A percentile compares a stretch with the other conserved stretches of the same genome.
These are phyloP conservation scores for Dioctria linearis DNA, from an alignment of 2,888 invertebrate species.

Conservation along the genomic window DNA sequence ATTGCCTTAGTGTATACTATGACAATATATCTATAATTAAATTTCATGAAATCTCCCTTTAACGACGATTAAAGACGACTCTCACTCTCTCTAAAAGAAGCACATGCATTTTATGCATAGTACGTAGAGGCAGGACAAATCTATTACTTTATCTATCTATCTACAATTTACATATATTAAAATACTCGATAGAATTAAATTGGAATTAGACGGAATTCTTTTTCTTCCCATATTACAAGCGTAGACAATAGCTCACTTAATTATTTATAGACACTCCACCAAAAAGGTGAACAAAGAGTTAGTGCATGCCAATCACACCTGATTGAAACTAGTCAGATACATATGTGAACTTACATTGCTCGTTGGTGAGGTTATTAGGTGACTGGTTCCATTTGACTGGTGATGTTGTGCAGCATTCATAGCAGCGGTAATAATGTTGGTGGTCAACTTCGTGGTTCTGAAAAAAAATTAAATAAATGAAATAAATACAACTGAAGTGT, in stretches of 20 bases:
- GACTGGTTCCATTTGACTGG: conserved; percentile 55
- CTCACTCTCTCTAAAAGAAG: conserved; percentile 14
- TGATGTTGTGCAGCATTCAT: conserved; percentile 71
- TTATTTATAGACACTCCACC: conserved; percentile 39
- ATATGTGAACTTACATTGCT: conserved; percentile 56
- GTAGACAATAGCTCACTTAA: conserved; percentile 6
- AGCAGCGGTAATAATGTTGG: conserved; percentile 83
- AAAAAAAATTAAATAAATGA: conserved; percentile 59
- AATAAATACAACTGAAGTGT: background rate
- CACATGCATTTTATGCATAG: background rate
- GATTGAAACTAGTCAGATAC: conserved; percentile 19
- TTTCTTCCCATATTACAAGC: conserved; percentile 33
- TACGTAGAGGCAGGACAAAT: no score
- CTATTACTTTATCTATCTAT: no score
- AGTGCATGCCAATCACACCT: conserved; percentile 55
- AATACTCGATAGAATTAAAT: background rate
- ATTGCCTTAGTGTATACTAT: no score
- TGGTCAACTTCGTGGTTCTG: conserved; percentile 81
- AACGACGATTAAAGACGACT: background rate
- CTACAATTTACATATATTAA: background rate
- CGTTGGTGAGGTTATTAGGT: conserved; percentile 46
- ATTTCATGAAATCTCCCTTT: conserved; percentile 10
- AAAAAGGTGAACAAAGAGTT: conserved; percentile 41
- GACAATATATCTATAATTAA: conserved; percentile 10
- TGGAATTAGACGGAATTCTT: conserved; percentile 11